Evolutionary conservation across 2,113 vertebrate genomes (phyloP), one percentile per base, ranked within the genome.

Genomic region (Oplegnathus fasciatus): DNA sequence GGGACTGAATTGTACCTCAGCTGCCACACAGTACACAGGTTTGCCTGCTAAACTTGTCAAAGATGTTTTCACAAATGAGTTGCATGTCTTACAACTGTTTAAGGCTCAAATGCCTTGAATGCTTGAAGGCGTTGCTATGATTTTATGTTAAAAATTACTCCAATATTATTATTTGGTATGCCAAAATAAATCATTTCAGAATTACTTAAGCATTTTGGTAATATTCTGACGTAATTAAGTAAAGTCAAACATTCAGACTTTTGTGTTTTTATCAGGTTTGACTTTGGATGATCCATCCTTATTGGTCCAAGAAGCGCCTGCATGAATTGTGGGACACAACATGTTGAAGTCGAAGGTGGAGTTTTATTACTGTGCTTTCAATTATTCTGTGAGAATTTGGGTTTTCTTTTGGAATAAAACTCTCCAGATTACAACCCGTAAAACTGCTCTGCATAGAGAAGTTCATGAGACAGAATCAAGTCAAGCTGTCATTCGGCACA

Each of bases 91-190:
- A 5, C 24, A 14, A 30, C 11, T 55, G n/a, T 55, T 30, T 24
- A 24, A 10, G n/a, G 8, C n/a, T 24, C 0, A 1, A 3, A 22
- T 40, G 46, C 10, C n/a, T n/a, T n/a, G n/a, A n/a, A n/a, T n/a
- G n/a, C n/a, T n/a, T n/a, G n/a, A n/a, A n/a, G n/a, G n/a, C n/a
- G 5, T 34, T 64, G 15, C 30, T 11, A 37, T 37, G 30, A 20
- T 50, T 75, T 75, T 17, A 48, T n/a, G 42, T 48, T n/a, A n/a
- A n/a, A n/a, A n/a, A n/a, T n/a, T n/a, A n/a, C n/a, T n/a, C n/a
- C n/a, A n/a, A n/a, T n/a, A n/a, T n/a, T n/a, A n/a, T n/a, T n/a
- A n/a, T n/a, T n/a, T n/a, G n/a, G n/a, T n/a, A n/a, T n/a, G n/a
- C n/a, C n/a, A n/a, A n/a, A n/a, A n/a, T n/a, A n/a, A n/a, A n/a